Base-by-base conservation (phyloP, 1,140 invertebrate genomes). In the Caerostris darwini region DNA sequence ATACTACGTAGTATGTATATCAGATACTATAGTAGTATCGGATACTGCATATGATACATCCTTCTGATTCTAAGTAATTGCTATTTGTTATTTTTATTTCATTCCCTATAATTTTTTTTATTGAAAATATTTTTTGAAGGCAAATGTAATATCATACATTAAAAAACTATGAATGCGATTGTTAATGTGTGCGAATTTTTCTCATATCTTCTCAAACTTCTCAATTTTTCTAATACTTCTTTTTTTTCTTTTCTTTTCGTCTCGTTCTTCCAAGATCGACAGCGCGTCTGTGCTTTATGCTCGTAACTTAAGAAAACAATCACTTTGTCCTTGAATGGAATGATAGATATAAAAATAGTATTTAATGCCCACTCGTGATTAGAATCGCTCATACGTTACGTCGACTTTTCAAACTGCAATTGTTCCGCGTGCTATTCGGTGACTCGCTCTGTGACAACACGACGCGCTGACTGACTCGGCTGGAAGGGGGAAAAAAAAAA, bases 341-440 rank as follows among this genome's bases (percentile, higher is more conserved):
- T 19, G 54, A 14, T 14, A 57, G 82, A 83, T 83, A 83, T 57
- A 83, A 83, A 83, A 56, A 83, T 56, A 83, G 82, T 83, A 57
- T 57, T 64, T 83, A 83, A 57, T 83, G 57, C 14, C 82, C 54
- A 57, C 82, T 57, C 82, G 56, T 83, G 82, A 83, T 88, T 88
- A 54, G 59, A 88, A 88, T 64, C 86, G 54, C 19, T 64, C 86
- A 88, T 88, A 57, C 86, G 59, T 88, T 88, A 64, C 57, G 56
- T 83, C 82, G 34, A 83, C 54, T 83, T 56, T 54, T 12, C 82
- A 5, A 17, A 64, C 7, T 12, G 8, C 71, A 50, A 77, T 77
- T 77, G 71, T 77, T 77, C 71, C 71, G 71, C 71, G 71, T 77
- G 14, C 53, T 19, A 53, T 77, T 56, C n/a, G n/a, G 54, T 17